These are phyloP conservation scores for Diprion similis DNA, from an alignment of 1,140 invertebrate species.

Conservation along the genomic window DNA sequence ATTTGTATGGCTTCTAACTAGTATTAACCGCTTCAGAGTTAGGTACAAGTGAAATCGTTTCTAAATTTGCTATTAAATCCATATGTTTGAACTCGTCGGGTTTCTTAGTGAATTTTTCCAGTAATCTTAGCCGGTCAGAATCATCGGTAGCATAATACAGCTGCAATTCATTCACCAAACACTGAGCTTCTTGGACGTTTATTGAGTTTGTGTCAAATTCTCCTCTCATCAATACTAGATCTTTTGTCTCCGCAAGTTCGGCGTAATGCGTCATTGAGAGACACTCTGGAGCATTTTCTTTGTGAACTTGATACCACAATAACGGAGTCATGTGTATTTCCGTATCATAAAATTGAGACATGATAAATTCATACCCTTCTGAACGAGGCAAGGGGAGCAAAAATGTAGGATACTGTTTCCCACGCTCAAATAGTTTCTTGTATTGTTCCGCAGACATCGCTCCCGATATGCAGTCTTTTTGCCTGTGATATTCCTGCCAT, in stretches of 20 bases:
- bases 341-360: constrained; percentile 77
- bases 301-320: constrained; percentile 85
- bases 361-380: constrained; percentile 88
- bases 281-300: constrained; percentile 92
- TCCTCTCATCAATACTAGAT: constrained; percentile 85
- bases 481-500: constrained; percentile 82
- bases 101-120: constrained; percentile 74
- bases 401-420: constrained; percentile 74
- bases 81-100: constrained; percentile 84
- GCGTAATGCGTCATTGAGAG: constrained; percentile 83
- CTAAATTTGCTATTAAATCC: constrained; percentile 82
- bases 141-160: constrained; percentile 81
- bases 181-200: constrained; percentile 80
- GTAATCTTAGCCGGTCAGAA: constrained; percentile 67
- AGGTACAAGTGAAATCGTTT: constrained; percentile 68
- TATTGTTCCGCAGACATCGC: constrained; percentile 70
- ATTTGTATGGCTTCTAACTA: not conserved
- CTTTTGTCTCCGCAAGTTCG: constrained; percentile 79
- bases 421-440: constrained; percentile 65
- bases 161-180: constrained; percentile 84
- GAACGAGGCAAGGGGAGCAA: constrained; percentile 81
- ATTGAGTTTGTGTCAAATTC: constrained; percentile 87
- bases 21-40: not conserved
- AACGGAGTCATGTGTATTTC: constrained; percentile 88
- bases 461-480: constrained; percentile 77